Percentiles rank a stretch among this genome's conserved stretches.
phyloP scores from a whole-genome alignment of 53 echinoderm and acorn worm species.

The Holothuria leucospilota region DNA sequence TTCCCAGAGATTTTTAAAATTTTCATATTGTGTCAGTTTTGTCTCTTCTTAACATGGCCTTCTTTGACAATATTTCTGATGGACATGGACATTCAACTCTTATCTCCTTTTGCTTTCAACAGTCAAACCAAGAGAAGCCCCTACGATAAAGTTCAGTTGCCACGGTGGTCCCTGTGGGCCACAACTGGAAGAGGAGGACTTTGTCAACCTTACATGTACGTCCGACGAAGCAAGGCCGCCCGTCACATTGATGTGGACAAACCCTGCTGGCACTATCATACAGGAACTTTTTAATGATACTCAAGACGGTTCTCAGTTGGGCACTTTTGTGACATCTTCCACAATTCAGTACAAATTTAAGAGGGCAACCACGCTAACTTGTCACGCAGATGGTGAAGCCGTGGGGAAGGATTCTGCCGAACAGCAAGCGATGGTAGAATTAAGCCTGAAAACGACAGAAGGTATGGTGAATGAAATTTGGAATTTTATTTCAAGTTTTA shows the following conservation, averaged over 20 bases:
- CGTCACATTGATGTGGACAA: slow-evolving; percentile 1
- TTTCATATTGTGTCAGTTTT: too few species aligned
- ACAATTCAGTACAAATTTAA: slow-evolving; percentile 15
- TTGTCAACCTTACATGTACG: slow-evolving; percentile 26
- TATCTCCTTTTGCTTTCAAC: background rate
- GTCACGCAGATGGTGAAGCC: slow-evolving; percentile 24
- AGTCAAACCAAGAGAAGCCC: slow-evolving; percentile 21
- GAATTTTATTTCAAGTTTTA: too few species aligned
- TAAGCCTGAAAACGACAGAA: background rate
- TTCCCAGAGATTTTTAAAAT: too few species aligned
- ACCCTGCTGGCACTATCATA: slow-evolving; percentile 5
- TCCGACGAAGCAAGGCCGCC: slow-evolving; percentile 35
- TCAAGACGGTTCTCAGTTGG: slow-evolving; percentile 1
- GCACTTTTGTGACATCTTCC: slow-evolving; percentile 21
- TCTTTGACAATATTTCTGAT: background rate
- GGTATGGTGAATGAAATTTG: background rate
- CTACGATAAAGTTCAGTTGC: background rate
- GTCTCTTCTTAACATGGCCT: too few species aligned
- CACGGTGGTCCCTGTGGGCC: background rate
- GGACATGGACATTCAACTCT: background rate
- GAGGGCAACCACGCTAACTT: slow-evolving; percentile 8
- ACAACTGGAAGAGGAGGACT: background rate
- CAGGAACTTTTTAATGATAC: background rate
- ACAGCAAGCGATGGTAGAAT: background rate
- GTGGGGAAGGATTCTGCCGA: slow-evolving; percentile 7